Evolutionary conservation across 2,888 invertebrate species (phyloP), one percentile per base, ranked within the genome.

Genomic region (Zygothrica quintamaculata): DNA sequence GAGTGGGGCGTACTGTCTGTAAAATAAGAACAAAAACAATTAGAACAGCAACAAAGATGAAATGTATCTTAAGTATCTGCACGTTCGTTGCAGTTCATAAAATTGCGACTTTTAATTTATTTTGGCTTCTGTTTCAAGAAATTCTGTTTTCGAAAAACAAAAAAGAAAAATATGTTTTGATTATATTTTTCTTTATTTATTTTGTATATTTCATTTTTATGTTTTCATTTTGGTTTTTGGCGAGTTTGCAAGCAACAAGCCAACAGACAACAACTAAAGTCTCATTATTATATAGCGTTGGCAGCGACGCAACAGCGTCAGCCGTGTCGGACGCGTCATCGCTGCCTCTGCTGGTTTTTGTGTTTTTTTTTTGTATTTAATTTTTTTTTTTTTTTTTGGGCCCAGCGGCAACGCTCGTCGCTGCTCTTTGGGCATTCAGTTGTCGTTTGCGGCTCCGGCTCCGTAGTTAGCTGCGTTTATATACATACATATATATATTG

Each of bases 401-500:
- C 66, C 57, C 40, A 52, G 56, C 13, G 39, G 47, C 82, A 55
- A 69, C 73, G 34, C 57, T 61, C 50, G 55, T 47, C 57, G 57
- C 57, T 64, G 59, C 62, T 74, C 70, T 65, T 60, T 64, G 64
- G 64, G 55, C 64, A 57, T 64, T 58, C 60, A 74, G 55, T 70
- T 77, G 74, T 77, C 75, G 75, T 70, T n/a, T 56, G 74, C 62
- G 62, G 64, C 68, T 73, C 73, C 60, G 64, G 67, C 67, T 76
- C 47, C 68, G 68, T 68, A 64, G 65, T 60, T 77, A 65, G 74
- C 70, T 69, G 58, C 55, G 64, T 72, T 55, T 47, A 25, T 62
- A 60, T 75, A n/a, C n/a, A n/a, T n/a, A n/a, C n/a, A n/a, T n/a
- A n/a, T n/a, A n/a, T n/a, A n/a, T n/a, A n/a, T n/a, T n/a, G n/a